Base-by-base conservation (phyloP, 2,113 vertebrate species). In the Brachypodius melanocephalos region DNA sequence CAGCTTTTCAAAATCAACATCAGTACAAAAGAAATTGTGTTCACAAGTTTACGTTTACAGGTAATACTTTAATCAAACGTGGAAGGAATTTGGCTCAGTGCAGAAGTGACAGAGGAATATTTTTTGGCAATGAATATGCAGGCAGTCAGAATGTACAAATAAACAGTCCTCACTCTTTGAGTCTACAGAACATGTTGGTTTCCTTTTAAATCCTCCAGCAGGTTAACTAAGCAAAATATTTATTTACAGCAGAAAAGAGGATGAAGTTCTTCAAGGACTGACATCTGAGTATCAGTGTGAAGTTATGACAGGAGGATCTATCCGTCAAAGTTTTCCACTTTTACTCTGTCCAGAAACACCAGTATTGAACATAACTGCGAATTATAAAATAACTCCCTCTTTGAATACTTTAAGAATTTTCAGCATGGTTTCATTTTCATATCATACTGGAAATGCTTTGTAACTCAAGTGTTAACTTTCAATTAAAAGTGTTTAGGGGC, bases 141-240 rank as follows among this genome's bases (percentile, higher is more conserved):
- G 54, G 55, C 77, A 78, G 63, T 52, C 55, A 91, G 55, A 85
- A 83, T 48, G 32, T 40, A 83, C 55, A 92, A 96, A 93, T 74
- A 90, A 94, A 89, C 76, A 91, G 51, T 26, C 55, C 29, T 61
- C 55, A 66, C 51, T 89, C 63, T 67, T 43, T 55, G 15, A 72
- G 46, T 89, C 67, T 88, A 67, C 85, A 94, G 54, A 94, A 91
- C 54, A 76, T 71, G 75, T 54, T 93, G 62, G 88, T 88, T 96
- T 81, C 38, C 42, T 91, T 93, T 83, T 46, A 65, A 89, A 79
- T 79, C 14, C n/a, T 85, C 59, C 78, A 89, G 46, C 59, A 91
- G 58, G 62, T 73, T 89, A 82, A 61, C 62, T 66, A 85, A 85
- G 88, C 45, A 95, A 95, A 95, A 61, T 58, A 95, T 29, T 85